A percentile compares a stretch with the other conserved stretches of the same genome.
Evolutionary conservation across 1,140 invertebrate species (phyloP).

Genomic region (Cecropterus lyciades): DNA sequence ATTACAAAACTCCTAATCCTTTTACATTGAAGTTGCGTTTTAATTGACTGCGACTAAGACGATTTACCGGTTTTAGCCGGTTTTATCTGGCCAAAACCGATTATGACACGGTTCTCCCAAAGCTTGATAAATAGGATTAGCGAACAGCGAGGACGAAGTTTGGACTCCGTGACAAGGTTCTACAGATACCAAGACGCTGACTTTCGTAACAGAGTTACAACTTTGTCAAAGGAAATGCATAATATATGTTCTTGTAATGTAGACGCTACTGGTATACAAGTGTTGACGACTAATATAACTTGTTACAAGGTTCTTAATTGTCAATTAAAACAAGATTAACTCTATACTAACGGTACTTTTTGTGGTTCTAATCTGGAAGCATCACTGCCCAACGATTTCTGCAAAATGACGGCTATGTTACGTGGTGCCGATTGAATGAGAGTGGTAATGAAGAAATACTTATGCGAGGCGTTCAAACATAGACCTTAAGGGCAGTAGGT

Average conservation of each 20-base stretch:
- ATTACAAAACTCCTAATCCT: constrained; percentile 14
- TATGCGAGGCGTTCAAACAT: too few species aligned
- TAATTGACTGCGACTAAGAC: constrained; percentile 16
- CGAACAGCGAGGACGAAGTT: constrained; percentile 22
- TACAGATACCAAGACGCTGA: constrained; percentile 13
- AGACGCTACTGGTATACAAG: too few species aligned
- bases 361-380: too few species aligned
- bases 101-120: constrained; percentile 28
- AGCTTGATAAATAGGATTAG: constrained; percentile 35
- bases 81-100: constrained; percentile 25
- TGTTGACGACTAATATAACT: too few species aligned
- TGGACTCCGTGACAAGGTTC: constrained; percentile 21
- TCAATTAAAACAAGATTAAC: too few species aligned
- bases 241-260: not conserved
- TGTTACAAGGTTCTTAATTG: too few species aligned
- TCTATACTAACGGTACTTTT: too few species aligned
- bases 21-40: constrained; percentile 7
- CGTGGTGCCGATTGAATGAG: too few species aligned
- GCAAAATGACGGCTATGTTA: too few species aligned
- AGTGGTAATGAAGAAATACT: too few species aligned
- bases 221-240: constrained; percentile 13
- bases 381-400: too few species aligned
- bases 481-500: too few species aligned
- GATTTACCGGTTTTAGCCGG: constrained; percentile 27
- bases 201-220: constrained; percentile 13